Evolutionary conservation across 2,797 vertebrate genomes (phyloP).

Genomic region (Eptatretus atami): DNA sequence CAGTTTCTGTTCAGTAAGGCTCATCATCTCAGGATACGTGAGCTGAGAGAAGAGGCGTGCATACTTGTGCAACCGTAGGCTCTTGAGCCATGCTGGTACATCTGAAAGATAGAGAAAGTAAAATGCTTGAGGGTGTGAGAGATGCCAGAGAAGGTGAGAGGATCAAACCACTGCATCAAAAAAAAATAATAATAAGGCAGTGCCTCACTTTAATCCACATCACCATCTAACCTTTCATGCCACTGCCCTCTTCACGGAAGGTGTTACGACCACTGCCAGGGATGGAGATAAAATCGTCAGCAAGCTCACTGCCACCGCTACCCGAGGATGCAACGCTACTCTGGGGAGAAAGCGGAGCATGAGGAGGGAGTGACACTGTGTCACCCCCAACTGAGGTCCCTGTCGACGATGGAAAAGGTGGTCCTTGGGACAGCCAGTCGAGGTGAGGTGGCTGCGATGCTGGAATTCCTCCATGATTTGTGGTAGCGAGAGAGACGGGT

Average conservation of each 20-base stretch:
- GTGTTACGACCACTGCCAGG: slow-evolving; percentile 37
- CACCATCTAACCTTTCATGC: slow-evolving; percentile 46
- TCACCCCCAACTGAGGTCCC: neutral
- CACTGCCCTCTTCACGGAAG: slow-evolving; percentile 72
- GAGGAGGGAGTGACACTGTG: slow-evolving; percentile 11
- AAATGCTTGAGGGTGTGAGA: too few relatives aligned
- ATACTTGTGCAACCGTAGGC: slow-evolving; percentile 87
- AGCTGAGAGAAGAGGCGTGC: slow-evolving; percentile 77
- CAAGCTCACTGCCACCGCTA: slow-evolving; percentile 43
- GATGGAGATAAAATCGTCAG: slow-evolving; percentile 25
- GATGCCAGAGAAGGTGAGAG: neutral
- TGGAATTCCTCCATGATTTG: slow-evolving; percentile 9
- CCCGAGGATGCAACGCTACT: slow-evolving; percentile 66
- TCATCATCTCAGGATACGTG: slow-evolving; percentile 94
- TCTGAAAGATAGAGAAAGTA: slow-evolving; percentile 19
- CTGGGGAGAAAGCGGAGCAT: slow-evolving; percentile 64
- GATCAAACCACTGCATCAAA: neutral
- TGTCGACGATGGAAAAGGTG: slow-evolving; percentile 1
- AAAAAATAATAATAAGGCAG: neutral
- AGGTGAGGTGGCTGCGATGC: too few relatives aligned
- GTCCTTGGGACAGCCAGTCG: slow-evolving; percentile 39
- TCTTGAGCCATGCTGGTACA: slow-evolving; percentile 87
- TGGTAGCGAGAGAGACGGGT: slow-evolving; percentile 7
- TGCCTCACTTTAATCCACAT: neutral
- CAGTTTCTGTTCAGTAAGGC: slow-evolving; percentile 60